Percentiles rank a stretch among this genome's conserved stretches.
Evolutionary conservation across 92 coral and sea anemone species (phyloP).

Genomic region (Muricea muricata): DNA sequence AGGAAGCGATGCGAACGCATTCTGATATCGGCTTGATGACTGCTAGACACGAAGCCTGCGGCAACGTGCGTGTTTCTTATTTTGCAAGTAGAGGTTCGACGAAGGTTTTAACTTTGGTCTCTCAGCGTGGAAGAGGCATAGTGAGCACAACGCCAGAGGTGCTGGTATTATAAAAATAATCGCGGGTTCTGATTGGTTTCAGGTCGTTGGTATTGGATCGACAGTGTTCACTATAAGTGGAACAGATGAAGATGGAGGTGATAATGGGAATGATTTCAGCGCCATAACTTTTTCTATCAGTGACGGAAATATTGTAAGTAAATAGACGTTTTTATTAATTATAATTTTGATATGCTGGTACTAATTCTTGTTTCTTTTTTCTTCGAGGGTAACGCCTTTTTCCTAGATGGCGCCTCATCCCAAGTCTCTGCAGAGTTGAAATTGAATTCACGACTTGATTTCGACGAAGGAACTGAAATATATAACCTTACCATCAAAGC

Average conservation of each 20-base stretch:
- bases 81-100: no score
- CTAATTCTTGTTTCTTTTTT: no score
- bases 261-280: background rate
- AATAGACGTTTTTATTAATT: background rate
- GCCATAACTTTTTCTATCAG: background rate
- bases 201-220: constrained; percentile 19
- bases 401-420: background rate
- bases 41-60: no score
- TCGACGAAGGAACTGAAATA: constrained; percentile 1
- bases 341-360: no score
- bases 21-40: no score
- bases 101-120: no score
- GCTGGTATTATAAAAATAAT: no score
- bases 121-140: no score
- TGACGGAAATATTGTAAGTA: constrained; percentile 35
- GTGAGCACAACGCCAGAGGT: no score
- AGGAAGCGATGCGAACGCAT: no score
- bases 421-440: background rate
- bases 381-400: background rate
- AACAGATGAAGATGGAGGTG: background rate
- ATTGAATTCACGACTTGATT: constrained; percentile 11
- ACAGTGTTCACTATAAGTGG: background rate
- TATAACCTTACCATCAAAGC: constrained; percentile 35
- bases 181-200: no score
- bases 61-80: no score